Evolutionary conservation across 2,888 invertebrate genomes (phyloP).

Genomic region (Cataglyphis altisquamis): DNA sequence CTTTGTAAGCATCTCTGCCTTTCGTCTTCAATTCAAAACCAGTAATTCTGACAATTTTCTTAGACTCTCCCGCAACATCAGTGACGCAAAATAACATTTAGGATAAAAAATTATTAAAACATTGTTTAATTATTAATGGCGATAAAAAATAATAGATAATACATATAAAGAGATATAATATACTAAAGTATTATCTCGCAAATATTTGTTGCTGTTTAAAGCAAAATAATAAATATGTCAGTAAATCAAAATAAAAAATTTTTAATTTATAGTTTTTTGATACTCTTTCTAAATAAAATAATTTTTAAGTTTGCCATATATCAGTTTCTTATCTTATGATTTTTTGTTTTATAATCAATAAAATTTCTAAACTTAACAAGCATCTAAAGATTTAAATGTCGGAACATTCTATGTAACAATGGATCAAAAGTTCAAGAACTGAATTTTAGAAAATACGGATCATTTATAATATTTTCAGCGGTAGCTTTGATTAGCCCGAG

Average conservation of each 20-base stretch:
- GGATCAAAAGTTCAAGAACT: not conserved
- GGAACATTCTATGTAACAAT: not conserved
- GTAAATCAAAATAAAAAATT: not conserved
- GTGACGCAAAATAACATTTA: not conserved
- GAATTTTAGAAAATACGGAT: no score
- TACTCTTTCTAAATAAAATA: not conserved
- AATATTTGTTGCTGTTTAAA: not conserved
- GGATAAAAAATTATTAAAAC: not conserved
- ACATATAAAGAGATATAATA: not conserved
- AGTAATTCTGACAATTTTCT: not conserved
- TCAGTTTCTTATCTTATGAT: not conserved
- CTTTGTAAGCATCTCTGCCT: slow-evolving; percentile 58
- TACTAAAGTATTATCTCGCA: not conserved
- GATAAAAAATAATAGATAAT: not conserved
- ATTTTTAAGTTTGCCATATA: not conserved
- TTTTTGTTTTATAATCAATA: not conserved
- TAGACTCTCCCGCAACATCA: not conserved
- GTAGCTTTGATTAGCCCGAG: not conserved
- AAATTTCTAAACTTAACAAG: not conserved
- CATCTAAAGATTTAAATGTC: not conserved
- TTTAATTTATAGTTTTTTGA: not conserved
- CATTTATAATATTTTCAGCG: not conserved
- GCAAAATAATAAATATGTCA: not conserved
- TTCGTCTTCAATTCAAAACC: slow-evolving; percentile 39
- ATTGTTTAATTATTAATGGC: not conserved